Conservation (phyloP, 2,888 invertebrate species). For the Polia nebulosa region DNA sequence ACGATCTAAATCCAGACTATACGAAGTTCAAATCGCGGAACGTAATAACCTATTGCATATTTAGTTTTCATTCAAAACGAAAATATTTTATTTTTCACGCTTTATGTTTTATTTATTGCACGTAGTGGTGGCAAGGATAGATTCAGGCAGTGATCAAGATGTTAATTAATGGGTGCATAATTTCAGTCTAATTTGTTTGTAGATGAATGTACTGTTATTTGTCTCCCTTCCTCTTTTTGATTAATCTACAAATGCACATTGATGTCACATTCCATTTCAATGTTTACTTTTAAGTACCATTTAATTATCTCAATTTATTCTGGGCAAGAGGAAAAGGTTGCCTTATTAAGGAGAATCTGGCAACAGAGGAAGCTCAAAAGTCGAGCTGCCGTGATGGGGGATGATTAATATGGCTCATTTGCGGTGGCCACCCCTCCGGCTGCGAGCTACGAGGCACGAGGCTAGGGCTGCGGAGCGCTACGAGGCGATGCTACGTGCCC, state of each 20-base stretch:
- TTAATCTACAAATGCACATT: background rate
- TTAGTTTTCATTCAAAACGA: constrained; percentile 41
- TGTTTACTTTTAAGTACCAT: constrained; percentile 49
- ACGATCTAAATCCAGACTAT: constrained; percentile 22
- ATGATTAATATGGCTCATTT: constrained; percentile 91
- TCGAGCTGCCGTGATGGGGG: constrained; percentile 86
- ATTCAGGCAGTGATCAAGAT: background rate
- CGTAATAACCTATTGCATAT: constrained; percentile 49
- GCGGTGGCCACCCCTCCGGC: constrained; percentile 81
- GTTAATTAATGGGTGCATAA: background rate
- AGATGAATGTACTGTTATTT: background rate
- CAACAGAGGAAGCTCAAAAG: constrained; percentile 85
- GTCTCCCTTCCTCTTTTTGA: background rate
- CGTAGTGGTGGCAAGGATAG: background rate
- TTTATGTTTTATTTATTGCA: constrained; percentile 20
- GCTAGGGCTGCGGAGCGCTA: constrained; percentile 69
- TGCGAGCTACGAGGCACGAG: constrained; percentile 70
- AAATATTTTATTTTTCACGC: constrained; percentile 14
- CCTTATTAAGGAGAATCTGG: constrained; percentile 85
- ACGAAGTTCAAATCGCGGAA: constrained; percentile 33
- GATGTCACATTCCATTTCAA: constrained; percentile 15
- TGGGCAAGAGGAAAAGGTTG: constrained; percentile 71
- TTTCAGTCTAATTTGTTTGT: background rate
- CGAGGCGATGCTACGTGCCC: constrained; percentile 85
- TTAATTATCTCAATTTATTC: constrained; percentile 67